Percentiles rank a stretch among this genome's conserved stretches.
Evolutionary conservation across 2,797 vertebrate species (phyloP).

Genomic region (Chiroxiphia lanceolata): DNA sequence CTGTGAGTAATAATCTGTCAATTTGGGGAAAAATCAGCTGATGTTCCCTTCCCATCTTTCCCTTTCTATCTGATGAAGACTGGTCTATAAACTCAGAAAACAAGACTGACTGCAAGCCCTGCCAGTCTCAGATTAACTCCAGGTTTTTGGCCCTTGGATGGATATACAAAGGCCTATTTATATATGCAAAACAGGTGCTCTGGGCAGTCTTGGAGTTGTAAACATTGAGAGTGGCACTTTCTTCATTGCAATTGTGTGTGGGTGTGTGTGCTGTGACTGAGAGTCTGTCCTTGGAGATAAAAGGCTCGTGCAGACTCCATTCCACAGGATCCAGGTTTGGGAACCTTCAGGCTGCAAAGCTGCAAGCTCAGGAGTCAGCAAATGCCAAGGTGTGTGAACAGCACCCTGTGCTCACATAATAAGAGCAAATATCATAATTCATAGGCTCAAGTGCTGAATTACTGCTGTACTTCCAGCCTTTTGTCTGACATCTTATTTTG

Average conservation of each 20-base stretch:
- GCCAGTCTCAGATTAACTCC: not conserved
- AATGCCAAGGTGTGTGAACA: not conserved
- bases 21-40: not conserved
- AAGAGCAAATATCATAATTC: not conserved
- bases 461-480: not conserved
- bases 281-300: conserved; percentile 25
- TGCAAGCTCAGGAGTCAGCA: not conserved
- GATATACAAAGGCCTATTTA: not conserved
- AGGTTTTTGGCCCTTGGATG: not conserved
- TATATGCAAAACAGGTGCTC: not conserved
- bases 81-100: not conserved
- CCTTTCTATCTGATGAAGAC: not conserved
- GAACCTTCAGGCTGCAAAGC: conserved; percentile 17
- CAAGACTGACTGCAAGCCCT: not conserved
- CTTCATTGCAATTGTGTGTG: not conserved
- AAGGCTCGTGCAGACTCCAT: not conserved
- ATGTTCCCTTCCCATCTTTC: not conserved
- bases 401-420: not conserved
- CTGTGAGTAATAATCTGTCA: not conserved
- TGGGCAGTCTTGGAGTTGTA: not conserved
- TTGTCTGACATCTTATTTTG: conserved; percentile 10
- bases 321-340: not conserved
- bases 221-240: not conserved
- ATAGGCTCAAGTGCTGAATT: not conserved
- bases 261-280: not conserved